These are phyloP conservation scores for Zygaena filipendulae DNA, from an alignment of 2,888 invertebrate species.

Conservation along the genomic window DNA sequence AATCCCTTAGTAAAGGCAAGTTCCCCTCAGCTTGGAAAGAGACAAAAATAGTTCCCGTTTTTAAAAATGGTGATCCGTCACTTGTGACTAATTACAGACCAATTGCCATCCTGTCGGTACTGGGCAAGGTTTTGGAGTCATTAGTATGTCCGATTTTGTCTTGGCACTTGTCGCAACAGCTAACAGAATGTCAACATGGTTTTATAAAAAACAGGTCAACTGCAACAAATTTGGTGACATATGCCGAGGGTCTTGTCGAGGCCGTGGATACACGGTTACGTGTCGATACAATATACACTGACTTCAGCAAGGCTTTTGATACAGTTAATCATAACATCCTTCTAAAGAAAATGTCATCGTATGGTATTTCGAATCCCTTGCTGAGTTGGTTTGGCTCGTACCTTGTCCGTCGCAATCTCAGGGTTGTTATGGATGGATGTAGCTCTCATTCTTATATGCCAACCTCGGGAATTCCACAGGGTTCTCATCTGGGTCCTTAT, in stretches of 20 bases:
- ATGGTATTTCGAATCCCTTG: not conserved
- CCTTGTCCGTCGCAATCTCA: conserved; percentile 3
- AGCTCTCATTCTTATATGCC: conserved; percentile 2
- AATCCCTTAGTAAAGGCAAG: too few relatives aligned
- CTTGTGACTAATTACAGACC: conserved; percentile 12
- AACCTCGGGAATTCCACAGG: conserved; percentile 10
- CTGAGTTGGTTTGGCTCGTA: not conserved
- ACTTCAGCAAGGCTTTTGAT: not conserved
- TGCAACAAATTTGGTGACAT: not conserved
- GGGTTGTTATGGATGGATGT: conserved; percentile 13
- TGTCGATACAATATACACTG: not conserved
- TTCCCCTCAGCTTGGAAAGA: conserved; percentile 12
- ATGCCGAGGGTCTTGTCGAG: conserved; percentile 4
- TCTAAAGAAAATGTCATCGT: not conserved
- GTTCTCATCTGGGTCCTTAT: conserved; percentile 11
- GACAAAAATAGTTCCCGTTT: conserved; percentile 11
- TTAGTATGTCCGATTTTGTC: too few relatives aligned
- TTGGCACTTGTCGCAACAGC: too few relatives aligned
- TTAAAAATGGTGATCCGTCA: conserved; percentile 8
- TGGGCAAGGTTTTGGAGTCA: too few relatives aligned
- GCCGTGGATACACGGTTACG: conserved; percentile 7
- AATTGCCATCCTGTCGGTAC: too few relatives aligned
- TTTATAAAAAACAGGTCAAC: too few relatives aligned
- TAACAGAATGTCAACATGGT: too few relatives aligned
- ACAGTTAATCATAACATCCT: not conserved